phyloP scores from a whole-genome alignment of 2,888 invertebrate species.

The Argyra leucocephala region DNA sequence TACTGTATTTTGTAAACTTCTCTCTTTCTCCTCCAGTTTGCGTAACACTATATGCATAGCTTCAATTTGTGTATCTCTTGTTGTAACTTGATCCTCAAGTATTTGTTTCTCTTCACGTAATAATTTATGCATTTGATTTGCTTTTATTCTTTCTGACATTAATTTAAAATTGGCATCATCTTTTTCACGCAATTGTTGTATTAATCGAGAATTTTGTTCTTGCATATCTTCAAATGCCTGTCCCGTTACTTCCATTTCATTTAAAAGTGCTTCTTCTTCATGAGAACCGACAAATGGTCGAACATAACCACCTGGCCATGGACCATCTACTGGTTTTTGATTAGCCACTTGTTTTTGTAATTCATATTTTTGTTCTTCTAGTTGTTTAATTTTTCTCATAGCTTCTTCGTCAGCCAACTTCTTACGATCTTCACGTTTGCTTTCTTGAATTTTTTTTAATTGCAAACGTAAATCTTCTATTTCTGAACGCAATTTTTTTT shows the following conservation, averaged over 20 bases:
- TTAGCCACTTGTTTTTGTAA: conserved; percentile 82
- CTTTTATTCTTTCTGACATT: conserved; percentile 94
- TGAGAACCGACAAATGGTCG: conserved; percentile 65
- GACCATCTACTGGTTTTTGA: conserved; percentile 58
- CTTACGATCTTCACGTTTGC: conserved; percentile 80
- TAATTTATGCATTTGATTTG: conserved; percentile 89
- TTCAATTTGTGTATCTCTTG: conserved; percentile 81
- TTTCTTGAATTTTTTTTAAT: conserved; percentile 80
- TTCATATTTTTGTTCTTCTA: conserved; percentile 88
- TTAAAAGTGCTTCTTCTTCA: conserved; percentile 91
- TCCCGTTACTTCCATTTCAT: conserved; percentile 98
- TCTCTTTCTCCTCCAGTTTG: conserved; percentile 91
- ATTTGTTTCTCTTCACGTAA: conserved; percentile 90
- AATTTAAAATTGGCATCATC: conserved; percentile 98
- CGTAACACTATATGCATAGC: conserved; percentile 89
- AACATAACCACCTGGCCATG: conserved; percentile 46
- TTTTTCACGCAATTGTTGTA: conserved; percentile 91
- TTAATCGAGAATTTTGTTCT: conserved; percentile 89
- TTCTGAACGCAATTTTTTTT: conserved; percentile 82
- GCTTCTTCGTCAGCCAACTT: conserved; percentile 93
- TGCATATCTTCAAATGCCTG: conserved; percentile 99
- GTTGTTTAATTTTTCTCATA: conserved; percentile 80
- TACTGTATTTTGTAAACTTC: conserved; percentile 81
- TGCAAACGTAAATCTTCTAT: conserved; percentile 79
- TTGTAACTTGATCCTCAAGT: conserved; percentile 77